A percentile compares a stretch with the other conserved stretches of the same genome.
Conservation (phyloP, 1,140 invertebrate species). For the Acromyrmex echinatior region DNA sequence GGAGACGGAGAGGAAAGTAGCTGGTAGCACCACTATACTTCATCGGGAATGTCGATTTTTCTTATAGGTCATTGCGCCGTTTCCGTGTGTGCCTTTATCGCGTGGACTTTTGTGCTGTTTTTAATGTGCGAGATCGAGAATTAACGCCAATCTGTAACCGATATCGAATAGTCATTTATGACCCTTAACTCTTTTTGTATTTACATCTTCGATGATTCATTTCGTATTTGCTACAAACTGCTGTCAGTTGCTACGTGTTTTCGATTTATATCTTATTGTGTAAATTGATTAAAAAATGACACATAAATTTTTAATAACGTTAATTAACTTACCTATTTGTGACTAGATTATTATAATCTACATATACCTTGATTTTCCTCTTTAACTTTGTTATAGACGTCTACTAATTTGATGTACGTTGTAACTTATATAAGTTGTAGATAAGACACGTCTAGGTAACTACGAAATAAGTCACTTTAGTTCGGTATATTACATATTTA, state of each 20-base stretch:
- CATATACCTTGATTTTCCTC: not conserved
- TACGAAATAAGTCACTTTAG: not conserved
- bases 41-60: constrained; percentile 83
- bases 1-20: constrained; percentile 14
- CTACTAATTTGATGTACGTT: not conserved
- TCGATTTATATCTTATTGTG: not conserved
- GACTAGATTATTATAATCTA: not conserved
- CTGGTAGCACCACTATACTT: constrained; percentile 65
- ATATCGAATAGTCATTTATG: constrained; percentile 7
- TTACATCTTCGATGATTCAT: constrained; percentile 8
- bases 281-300: not conserved
- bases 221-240: not conserved
- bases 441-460: not conserved
- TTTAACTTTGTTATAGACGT: not conserved
- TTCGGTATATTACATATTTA: not conserved
- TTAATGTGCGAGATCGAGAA: constrained; percentile 82
- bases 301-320: not conserved
- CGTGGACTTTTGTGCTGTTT: constrained; percentile 77
- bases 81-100: constrained; percentile 78
- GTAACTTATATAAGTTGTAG: not conserved
- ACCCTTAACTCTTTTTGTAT: not conserved
- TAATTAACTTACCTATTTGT: not conserved
- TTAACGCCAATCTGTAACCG: constrained; percentile 69
- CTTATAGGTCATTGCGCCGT: constrained; percentile 80
- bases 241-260: not conserved